A percentile compares a stretch with the other conserved stretches of the same genome.
Evolutionary conservation across 2,888 invertebrate genomes (phyloP).

Genomic region (Mimumesa dahlbomi): DNA sequence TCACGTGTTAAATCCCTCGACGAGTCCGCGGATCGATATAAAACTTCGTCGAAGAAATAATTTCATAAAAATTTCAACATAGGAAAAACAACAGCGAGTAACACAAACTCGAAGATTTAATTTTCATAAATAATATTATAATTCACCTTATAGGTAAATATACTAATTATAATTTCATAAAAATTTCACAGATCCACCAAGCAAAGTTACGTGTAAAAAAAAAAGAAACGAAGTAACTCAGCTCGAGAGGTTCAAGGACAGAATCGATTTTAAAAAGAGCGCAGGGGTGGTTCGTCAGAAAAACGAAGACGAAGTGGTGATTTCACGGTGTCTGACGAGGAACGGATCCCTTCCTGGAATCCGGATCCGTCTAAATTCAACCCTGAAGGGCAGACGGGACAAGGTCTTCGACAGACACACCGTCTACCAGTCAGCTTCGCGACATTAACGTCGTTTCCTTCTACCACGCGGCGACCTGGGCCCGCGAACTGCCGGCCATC

Average conservation of each 20-base stretch:
- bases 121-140: no score
- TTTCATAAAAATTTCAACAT: no score
- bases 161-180: no score
- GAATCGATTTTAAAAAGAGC: conserved; percentile 4
- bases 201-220: no score
- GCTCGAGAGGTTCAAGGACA: not conserved
- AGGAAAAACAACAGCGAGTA: no score
- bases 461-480: no score
- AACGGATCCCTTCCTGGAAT: conserved; percentile 49
- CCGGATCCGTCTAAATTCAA: conserved; percentile 55
- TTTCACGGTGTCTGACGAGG: conserved; percentile 30
- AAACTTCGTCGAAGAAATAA: no score
- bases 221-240: no score
- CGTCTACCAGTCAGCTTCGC: conserved; percentile 52
- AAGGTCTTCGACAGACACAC: conserved; percentile 49
- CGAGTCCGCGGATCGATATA: not conserved
- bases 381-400: conserved; percentile 57
- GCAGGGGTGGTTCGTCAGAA: no score
- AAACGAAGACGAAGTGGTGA: conserved; percentile 24
- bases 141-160: no score
- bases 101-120: not conserved
- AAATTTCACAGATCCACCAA: no score
- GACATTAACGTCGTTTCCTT: conserved; percentile 58
- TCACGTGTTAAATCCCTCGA: not conserved
- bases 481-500: no score